Conservation (phyloP, 2,113 vertebrate species). For the Elaphurus davidianus region DNA sequence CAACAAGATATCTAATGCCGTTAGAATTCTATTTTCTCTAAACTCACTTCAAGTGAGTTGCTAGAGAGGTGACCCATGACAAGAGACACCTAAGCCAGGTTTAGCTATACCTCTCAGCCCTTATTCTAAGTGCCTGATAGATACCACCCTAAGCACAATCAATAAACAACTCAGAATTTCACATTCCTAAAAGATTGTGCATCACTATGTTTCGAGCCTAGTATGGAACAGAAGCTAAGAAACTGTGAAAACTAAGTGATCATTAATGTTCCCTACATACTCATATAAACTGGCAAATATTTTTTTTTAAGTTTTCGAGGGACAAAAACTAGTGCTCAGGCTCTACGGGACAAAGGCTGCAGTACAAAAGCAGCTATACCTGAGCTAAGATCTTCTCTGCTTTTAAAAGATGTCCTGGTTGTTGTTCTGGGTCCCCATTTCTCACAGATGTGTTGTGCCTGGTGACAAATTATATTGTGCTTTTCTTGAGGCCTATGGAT, state of each 20-base stretch:
- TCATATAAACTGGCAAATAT: background rate
- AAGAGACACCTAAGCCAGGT: background rate
- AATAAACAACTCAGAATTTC: background rate
- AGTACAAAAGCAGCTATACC: background rate
- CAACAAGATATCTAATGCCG: background rate
- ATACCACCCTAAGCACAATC: background rate
- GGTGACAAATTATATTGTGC: background rate
- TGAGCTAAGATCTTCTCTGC: background rate
- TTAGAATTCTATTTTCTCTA: background rate
- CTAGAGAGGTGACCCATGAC: background rate
- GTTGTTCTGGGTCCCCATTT: background rate
- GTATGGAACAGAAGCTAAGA: background rate
- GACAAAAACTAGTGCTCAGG: background rate
- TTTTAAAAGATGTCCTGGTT: background rate
- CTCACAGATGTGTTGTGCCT: background rate
- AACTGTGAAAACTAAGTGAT: background rate
- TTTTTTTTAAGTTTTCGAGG: background rate
- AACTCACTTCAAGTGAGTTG: background rate
- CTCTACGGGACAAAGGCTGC: fast-evolving
- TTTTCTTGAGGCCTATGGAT: background rate
- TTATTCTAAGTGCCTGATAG: background rate
- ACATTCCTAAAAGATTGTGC: background rate
- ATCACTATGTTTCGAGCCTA: background rate
- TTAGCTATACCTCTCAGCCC: background rate
- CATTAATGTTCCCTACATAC: background rate